Evolutionary conservation across 2,888 invertebrate species (phyloP), one percentile per base, ranked within the genome.

Genomic region (Steinernema hermaphroditum): DNA sequence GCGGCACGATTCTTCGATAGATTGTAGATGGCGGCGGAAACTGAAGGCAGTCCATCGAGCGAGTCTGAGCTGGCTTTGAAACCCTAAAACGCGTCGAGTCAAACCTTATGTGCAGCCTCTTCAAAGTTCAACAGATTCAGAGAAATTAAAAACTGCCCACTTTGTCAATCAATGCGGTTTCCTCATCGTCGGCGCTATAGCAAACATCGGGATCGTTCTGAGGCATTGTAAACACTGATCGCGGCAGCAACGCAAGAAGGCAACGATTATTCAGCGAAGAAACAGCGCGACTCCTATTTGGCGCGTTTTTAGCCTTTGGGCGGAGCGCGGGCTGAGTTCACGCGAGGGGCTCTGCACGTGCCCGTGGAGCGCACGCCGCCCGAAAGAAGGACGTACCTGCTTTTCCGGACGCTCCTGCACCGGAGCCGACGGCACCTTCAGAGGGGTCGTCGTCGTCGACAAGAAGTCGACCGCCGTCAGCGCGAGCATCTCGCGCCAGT

Each of bases 401-500:
- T 4, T 4, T 9, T 16, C 46, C 6, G 46, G 6, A 16, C 16
- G 46, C 22, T 46, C 46, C 9, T 6, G 8, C 4, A 6, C 46
- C n/a, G 22, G 32, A 9, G 62, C 16, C 16, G 62, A 32, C 6
- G 29, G 29, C 62, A 27, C 9, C 34, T 62, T 62, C 2, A 22
- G 22, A 27, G 54, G 54, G 27, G 24, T 54, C 32, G 62, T n/a
- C 16, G 32, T 29, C 16, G 62, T 19, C 29, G 62, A 62, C 8
- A 62, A 16, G 19, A 62, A 62, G 32, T 62, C 62, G 16, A 9
- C 2, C 29, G 62, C 62, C 34, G 62, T 62, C 16, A 62, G 62
- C 19, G 62, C 62, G 1, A 62, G 34, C 62, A 62, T 62, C 43
- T 73, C 73, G 8, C 73, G 24, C 73, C 73, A 73, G 72, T 73